phyloP scores from a whole-genome alignment of 1,140 invertebrate genomes.

The Drosophila jambulina region DNA sequence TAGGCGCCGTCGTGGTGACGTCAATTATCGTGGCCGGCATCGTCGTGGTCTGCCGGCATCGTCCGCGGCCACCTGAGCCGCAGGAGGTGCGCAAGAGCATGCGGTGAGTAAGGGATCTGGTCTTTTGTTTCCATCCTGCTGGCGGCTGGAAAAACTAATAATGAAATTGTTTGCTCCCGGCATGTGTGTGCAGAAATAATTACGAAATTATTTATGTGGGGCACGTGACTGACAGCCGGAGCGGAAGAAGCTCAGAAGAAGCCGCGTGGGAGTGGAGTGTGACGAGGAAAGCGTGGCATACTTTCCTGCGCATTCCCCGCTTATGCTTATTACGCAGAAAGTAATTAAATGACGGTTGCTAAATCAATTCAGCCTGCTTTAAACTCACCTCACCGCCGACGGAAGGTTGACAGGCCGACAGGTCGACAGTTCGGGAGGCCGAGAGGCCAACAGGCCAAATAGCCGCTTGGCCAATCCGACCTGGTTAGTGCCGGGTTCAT shows the following conservation, averaged over 20 bases:
- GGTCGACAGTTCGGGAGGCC: neutral
- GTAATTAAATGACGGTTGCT: slow-evolving; percentile 59
- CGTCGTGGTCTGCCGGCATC: slow-evolving; percentile 83
- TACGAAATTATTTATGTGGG: slow-evolving; percentile 76
- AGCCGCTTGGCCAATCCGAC: neutral
- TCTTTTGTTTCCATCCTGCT: slow-evolving; percentile 15
- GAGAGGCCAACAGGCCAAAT: neutral
- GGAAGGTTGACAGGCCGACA: slow-evolving; percentile 1
- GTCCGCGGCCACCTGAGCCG: slow-evolving; percentile 84
- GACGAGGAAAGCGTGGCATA: slow-evolving; percentile 36
- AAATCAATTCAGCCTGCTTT: slow-evolving; percentile 45
- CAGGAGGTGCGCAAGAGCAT: slow-evolving; percentile 85
- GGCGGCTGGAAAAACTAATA: slow-evolving; percentile 64
- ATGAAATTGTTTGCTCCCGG: slow-evolving; percentile 68
- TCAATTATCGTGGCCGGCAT: slow-evolving; percentile 85
- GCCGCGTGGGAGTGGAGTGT: slow-evolving; percentile 9
- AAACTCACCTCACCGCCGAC: slow-evolving; percentile 20
- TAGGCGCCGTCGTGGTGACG: slow-evolving; percentile 84
- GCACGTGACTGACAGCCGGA: slow-evolving; percentile 61
- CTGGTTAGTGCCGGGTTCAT: slow-evolving; percentile 42
- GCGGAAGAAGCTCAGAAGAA: slow-evolving; percentile 2
- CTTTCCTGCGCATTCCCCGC: slow-evolving; percentile 47
- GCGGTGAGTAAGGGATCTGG: slow-evolving; percentile 67
- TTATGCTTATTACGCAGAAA: slow-evolving; percentile 44
- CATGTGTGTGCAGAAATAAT: slow-evolving; percentile 72